Evolutionary conservation across 2,888 invertebrate genomes (phyloP), one percentile per base, ranked within the genome.

Genomic region (Epinotia demarniana): DNA sequence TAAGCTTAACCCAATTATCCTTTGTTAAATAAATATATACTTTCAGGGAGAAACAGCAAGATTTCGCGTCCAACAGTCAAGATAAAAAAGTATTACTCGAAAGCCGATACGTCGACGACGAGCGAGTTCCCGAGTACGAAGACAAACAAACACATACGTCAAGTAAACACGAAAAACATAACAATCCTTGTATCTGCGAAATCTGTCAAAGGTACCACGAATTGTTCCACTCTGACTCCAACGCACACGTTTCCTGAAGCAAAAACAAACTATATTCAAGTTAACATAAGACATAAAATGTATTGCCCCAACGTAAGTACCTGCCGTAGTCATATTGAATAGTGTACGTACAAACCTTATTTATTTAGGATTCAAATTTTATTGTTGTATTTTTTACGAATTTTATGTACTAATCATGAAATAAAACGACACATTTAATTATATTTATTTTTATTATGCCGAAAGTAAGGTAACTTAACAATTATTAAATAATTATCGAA

Each of bases 151-250:
- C 11, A 11, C 9, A 79, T 0, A 79, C 74, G n/a, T 53, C n/a
- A 0, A 80, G 77, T 13, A 78, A 80, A 73, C 60, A 73, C 33
- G 71, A 49, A 3, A 77, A 77, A 16, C 70, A 78, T 0, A 82
- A 81, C 53, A 66, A 83, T 4, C 91, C 92, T 1, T 94, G 93
- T 76, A 81, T 90, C 6, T 94, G 93, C 70, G 90, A 92, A 69
- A 94, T 94, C 60, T 94, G 93, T 77, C 89, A 84, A 73, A 83
- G 88, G 71, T 94, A 94, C 77, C 88, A 93, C 67, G 90, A 93
- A 77, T 76, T 93, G 33, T 94, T 93, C 72, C 92, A 93, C 77
- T 72, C 76, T 9, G 73, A 78, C 33, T 53, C 53, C 12, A 18
- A 66, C 33, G 27, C 53, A 53, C 53, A 53, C 8, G 5, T 19